Conservation (phyloP, 1,140 invertebrate species). For the Eriosoma lanigerum region DNA sequence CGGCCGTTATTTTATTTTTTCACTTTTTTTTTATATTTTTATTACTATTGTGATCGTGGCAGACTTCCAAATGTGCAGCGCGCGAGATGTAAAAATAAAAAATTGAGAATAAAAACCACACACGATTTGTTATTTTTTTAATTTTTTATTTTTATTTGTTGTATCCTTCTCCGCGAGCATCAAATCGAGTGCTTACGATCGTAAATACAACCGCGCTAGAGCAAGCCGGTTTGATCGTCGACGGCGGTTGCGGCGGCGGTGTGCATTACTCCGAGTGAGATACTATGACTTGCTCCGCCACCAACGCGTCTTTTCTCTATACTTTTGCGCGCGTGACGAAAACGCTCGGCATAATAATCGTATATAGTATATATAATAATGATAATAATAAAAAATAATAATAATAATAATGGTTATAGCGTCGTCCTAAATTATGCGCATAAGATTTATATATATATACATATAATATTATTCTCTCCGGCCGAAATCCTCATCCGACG, state of each 20-base stretch:
- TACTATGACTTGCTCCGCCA: background rate
- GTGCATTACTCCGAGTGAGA: constrained; percentile 2
- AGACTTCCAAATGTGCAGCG: constrained; percentile 27
- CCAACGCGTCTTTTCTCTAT: constrained; percentile 17
- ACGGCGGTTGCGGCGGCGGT: background rate
- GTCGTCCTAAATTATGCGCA: no score
- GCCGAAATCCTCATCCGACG: background rate
- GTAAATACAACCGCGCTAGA: constrained; percentile 12
- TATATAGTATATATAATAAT: background rate
- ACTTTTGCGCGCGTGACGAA: background rate
- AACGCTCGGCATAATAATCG: background rate
- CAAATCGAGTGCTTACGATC: background rate
- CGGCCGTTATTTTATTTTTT: background rate
- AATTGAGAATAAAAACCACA: background rate
- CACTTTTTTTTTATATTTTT: background rate
- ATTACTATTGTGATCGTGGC: constrained; percentile 15
- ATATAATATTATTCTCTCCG: background rate
- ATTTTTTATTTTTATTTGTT: background rate
- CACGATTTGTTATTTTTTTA: constrained; percentile 25
- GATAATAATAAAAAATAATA: no score
- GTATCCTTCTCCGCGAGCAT: background rate
- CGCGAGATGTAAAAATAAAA: constrained; percentile 21
- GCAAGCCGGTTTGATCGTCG: constrained; percentile 41
- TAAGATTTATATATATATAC: no score
- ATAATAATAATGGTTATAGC: no score